Conservation (phyloP, 2,797 vertebrate genomes). For the Anguilla pacifica region DNA sequence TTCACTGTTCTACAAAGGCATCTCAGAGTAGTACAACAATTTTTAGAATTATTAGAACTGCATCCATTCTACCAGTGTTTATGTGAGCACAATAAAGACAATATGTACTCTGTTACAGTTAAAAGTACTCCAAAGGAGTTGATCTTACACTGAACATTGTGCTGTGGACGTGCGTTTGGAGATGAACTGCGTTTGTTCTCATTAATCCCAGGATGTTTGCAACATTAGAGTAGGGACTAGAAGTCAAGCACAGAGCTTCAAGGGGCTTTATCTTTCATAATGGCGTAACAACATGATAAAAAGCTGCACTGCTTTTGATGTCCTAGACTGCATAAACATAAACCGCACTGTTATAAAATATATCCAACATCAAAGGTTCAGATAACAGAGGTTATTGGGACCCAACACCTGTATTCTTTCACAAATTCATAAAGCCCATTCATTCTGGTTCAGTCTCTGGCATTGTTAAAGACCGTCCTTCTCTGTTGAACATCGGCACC, state of each 20-base stretch:
- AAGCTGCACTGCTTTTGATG: constrained; percentile 57
- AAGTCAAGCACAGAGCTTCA: not conserved
- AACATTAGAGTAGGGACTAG: not conserved
- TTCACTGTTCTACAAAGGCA: not conserved
- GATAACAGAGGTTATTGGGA: constrained; percentile 44
- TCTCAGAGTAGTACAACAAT: not conserved
- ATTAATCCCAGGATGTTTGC: not conserved
- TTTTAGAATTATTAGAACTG: not conserved
- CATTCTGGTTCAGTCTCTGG: constrained; percentile 51
- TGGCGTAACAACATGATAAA: constrained; percentile 36
- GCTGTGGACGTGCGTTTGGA: not conserved
- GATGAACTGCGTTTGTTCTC: not conserved
- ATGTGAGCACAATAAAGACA: not conserved
- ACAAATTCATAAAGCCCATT: constrained; percentile 66
- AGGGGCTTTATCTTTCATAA: not conserved
- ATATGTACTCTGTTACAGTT: no score
- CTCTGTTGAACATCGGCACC: constrained; percentile 44
- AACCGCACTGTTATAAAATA: constrained; percentile 60
- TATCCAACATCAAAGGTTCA: constrained; percentile 51
- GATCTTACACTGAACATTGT: no score
- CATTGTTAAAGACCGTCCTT: constrained; percentile 54
- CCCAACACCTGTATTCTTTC: constrained; percentile 61
- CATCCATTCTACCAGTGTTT: not conserved
- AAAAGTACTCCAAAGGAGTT: no score
- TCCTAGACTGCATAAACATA: constrained; percentile 58